phyloP scores from a whole-genome alignment of 2,888 invertebrate species.

The Agonopterix subpropinquella region DNA sequence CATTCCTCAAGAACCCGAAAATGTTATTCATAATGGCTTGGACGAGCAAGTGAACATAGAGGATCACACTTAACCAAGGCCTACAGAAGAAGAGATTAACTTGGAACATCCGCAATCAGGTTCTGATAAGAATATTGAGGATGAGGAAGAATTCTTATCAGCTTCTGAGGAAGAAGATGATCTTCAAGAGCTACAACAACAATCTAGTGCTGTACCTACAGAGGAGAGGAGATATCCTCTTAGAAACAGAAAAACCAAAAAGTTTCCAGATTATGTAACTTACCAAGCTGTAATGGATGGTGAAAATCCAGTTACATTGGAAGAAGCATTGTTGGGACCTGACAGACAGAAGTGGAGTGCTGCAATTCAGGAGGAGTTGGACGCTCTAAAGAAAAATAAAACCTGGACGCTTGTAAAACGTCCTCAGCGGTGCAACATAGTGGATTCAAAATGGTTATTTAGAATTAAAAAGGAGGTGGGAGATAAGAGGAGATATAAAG shows the following conservation, averaged over 20 bases:
- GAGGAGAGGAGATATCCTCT: background rate
- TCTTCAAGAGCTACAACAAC: too few species aligned
- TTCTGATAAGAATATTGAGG: too few species aligned
- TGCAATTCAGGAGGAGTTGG: background rate
- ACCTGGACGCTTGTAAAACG: background rate
- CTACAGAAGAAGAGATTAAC: too few species aligned
- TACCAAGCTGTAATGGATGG: background rate
- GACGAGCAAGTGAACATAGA: too few species aligned
- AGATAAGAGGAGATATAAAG: slow-evolving; percentile 5
- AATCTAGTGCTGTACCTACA: too few species aligned
- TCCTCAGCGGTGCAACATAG: background rate
- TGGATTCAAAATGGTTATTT: slow-evolving; percentile 1
- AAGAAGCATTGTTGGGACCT: background rate
- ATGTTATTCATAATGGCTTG: too few species aligned
- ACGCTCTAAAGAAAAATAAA: background rate
- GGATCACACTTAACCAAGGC: too few species aligned
- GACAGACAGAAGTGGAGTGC: background rate
- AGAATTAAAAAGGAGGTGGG: background rate
- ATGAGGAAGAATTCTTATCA: too few species aligned
- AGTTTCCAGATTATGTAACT: background rate
- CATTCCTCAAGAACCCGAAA: too few species aligned
- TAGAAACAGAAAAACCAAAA: background rate
- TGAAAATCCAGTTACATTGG: background rate
- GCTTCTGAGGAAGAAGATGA: too few species aligned
- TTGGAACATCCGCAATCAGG: too few species aligned